phyloP scores from a whole-genome alignment of 2,113 vertebrate genomes.

The Larimichthys crocea region DNA sequence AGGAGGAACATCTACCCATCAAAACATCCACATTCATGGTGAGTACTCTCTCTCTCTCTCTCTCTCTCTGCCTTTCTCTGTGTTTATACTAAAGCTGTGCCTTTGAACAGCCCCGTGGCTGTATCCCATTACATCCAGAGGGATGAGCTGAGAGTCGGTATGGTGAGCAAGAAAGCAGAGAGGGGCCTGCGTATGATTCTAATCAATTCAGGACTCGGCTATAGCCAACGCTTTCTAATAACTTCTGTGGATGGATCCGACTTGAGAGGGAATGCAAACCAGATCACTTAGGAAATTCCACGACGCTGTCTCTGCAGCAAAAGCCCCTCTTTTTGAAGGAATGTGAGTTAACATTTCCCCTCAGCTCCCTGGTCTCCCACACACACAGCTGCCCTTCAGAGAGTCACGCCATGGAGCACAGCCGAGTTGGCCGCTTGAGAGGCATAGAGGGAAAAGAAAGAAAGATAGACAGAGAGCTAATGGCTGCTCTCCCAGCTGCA shows the following conservation, averaged over 20 bases:
- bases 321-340: conserved; percentile 76
- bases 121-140: conserved; percentile 69
- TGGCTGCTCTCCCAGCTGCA: conserved; percentile 62
- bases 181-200: conserved; percentile 59
- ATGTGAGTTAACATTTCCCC: conserved; percentile 79
- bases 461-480: conserved; percentile 46
- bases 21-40: conserved; percentile 54
- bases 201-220: conserved; percentile 70
- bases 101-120: conserved; percentile 61
- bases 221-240: conserved; percentile 68
- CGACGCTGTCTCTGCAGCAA: conserved; percentile 59
- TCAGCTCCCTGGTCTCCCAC: conserved; percentile 69
- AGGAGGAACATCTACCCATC: conserved; percentile 32
- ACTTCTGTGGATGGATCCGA: conserved; percentile 60
- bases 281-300: conserved; percentile 79
- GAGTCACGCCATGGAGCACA: conserved; percentile 60
- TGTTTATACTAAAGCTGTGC: conserved; percentile 55
- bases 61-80: not conserved
- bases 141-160: conserved; percentile 53
- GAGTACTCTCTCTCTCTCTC: conserved; percentile 8
- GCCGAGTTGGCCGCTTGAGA: conserved; percentile 28
- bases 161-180: conserved; percentile 42
- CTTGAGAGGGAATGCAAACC: conserved; percentile 77
- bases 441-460: conserved; percentile 21
- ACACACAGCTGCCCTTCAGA: conserved; percentile 76